These are phyloP conservation scores for Apocrypta bakeri DNA, from an alignment of 1,140 invertebrate species.

Conservation along the genomic window DNA sequence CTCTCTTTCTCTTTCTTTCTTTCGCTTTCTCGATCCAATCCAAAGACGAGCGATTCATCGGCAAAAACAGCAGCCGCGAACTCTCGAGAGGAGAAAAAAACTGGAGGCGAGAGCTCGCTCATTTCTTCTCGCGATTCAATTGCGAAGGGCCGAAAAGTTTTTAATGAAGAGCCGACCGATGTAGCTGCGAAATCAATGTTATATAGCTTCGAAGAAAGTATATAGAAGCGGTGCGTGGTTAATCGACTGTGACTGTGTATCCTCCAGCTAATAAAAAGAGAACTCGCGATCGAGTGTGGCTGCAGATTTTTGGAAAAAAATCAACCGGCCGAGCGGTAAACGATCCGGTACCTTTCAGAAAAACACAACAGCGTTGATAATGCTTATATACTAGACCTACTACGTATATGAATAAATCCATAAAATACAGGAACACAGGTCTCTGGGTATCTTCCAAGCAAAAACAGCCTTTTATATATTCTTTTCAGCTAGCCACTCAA, in stretches of 20 bases:
- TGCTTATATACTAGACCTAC: background rate
- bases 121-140: slow-evolving; percentile 39
- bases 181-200: slow-evolving; percentile 17
- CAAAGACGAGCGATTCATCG: slow-evolving; percentile 50
- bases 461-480: too few relatives aligned
- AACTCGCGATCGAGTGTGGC: background rate
- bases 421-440: too few relatives aligned
- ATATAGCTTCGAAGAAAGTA: background rate
- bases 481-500: too few relatives aligned
- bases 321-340: background rate
- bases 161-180: background rate
- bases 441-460: too few relatives aligned
- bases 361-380: background rate
- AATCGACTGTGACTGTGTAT: slow-evolving; percentile 36
- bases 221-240: background rate
- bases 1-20: slow-evolving; percentile 45
- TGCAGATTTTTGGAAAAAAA: background rate
- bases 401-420: background rate
- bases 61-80: slow-evolving; percentile 59
- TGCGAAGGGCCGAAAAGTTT: slow-evolving; percentile 24
- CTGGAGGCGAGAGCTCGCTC: slow-evolving; percentile 10
- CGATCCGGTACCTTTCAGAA: background rate
- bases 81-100: too few relatives aligned
- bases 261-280: background rate
- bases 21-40: slow-evolving; percentile 60